phyloP scores from a whole-genome alignment of 2,888 invertebrate genomes.

The Nysson spinosus region DNA sequence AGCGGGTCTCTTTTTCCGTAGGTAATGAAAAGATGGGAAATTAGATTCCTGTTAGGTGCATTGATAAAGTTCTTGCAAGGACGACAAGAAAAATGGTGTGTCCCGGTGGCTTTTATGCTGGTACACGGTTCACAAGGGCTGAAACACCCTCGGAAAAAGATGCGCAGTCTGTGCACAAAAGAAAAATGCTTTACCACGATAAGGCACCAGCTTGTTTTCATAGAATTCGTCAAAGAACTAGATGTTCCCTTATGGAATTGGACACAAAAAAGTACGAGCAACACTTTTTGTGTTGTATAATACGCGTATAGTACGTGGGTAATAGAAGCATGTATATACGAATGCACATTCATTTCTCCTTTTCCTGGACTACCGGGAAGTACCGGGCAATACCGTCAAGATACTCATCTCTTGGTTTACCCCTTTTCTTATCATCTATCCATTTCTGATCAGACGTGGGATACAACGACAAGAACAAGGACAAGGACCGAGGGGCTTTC shows the following conservation, averaged over 20 bases:
- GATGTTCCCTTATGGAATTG: too few relatives aligned
- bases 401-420: not conserved
- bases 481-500: conserved; percentile 32
- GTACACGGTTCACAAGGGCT: not conserved
- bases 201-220: not conserved
- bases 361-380: not conserved
- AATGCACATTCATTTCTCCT: conserved; percentile 1
- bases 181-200: not conserved
- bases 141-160: not conserved
- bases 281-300: not conserved
- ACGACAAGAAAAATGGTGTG: too few relatives aligned
- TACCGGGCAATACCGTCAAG: conserved; percentile 7
- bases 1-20: too few relatives aligned
- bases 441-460: conserved; percentile 41
- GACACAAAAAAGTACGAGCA: too few relatives aligned
- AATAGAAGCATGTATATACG: too few relatives aligned
- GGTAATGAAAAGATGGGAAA: too few relatives aligned
- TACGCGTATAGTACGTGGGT: too few relatives aligned
- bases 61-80: too few relatives aligned
- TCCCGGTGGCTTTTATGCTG: not conserved
- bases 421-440: conserved; percentile 34
- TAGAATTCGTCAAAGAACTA: too few relatives aligned
- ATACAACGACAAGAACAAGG: conserved; percentile 39
- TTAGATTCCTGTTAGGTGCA: too few relatives aligned
- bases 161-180: not conserved